Evolutionary conservation across 1,140 invertebrate species (phyloP), one percentile per base, ranked within the genome.

Genomic region (Drosophila ohnishii): DNA sequence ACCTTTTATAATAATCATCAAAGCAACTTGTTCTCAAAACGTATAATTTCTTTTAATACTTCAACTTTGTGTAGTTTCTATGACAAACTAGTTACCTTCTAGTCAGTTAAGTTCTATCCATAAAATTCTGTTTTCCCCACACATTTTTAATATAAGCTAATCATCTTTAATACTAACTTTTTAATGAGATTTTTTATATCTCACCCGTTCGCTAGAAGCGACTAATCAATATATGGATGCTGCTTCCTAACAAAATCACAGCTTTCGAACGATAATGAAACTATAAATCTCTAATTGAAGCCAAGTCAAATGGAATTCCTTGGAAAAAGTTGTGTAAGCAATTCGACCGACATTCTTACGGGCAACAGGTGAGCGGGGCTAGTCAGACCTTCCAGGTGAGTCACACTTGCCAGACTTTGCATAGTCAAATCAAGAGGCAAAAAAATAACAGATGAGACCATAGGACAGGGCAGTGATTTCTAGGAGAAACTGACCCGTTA

Each of bases 321-420:
- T 57, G 37, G 63, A 70, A 70, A 70, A 48, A 70, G 67, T 39
- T 70, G 63, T 70, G 63, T 71, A 67, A 67, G 67, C 65, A 70
- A 71, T 40, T 65, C n/a, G 61, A 0, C 28, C 67, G 67, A 48
- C 67, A 71, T 71, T 71, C 65, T 40, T 30, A 13, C 35, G 22
- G 19, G 3, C 8, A 14, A 40, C 35, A 48, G 57, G 61, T 65
- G 64, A 65, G n/a, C 19, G 28, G n/a, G 60, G 14, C n/a, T 5
- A 57, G 62, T 40, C 13, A 58, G 39, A 56, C 34, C n/a, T 32
- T 56, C 50, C 50, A 65, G 35, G 48, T 71, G 67, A 70, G 65
- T 66, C 63, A 66, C 60, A 39, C 22, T 11, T 2, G 5, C 65
- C 67, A 48, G 40, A 71, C 51, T 57, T 69, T 56, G 64, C 63